Percentiles rank a stretch among this genome's conserved stretches.
Conservation (phyloP, 2,888 invertebrate genomes). For the Mesopsocus fuscifrons region DNA sequence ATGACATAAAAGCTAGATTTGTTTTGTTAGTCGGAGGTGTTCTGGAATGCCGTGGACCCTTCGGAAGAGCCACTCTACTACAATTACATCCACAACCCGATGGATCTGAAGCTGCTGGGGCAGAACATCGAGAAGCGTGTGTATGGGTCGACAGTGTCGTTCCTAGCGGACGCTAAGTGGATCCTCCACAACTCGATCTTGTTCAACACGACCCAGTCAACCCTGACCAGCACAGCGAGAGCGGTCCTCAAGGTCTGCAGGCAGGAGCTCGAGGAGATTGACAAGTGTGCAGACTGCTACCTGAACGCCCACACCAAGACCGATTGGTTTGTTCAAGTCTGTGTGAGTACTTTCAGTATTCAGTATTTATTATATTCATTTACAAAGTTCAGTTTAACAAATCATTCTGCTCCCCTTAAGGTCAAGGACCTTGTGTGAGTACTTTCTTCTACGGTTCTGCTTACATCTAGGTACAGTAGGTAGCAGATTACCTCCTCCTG, state of each 20-base stretch:
- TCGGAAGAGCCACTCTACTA: constrained; percentile 52
- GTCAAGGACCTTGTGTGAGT: too few relatives aligned
- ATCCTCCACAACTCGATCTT: constrained; percentile 83
- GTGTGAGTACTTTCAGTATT: constrained; percentile 30
- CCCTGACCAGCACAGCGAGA: constrained; percentile 46
- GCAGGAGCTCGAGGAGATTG: constrained; percentile 79
- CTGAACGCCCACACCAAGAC: constrained; percentile 60
- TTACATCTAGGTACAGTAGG: too few relatives aligned
- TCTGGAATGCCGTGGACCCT: constrained; percentile 54
- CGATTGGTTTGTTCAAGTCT: constrained; percentile 83
- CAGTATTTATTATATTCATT: neutral
- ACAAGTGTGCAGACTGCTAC: constrained; percentile 87
- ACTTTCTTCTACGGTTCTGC: neutral
- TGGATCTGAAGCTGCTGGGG: constrained; percentile 60
- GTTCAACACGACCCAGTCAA: constrained; percentile 63
- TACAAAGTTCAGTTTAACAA: too few relatives aligned
- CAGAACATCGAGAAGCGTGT: constrained; percentile 51
- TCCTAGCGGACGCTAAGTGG: constrained; percentile 82
- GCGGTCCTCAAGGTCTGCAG: constrained; percentile 65
- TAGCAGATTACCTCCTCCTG: too few relatives aligned
- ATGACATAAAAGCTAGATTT: too few relatives aligned
- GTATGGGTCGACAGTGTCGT: constrained; percentile 77
- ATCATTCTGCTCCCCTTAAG: too few relatives aligned
- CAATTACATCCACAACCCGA: constrained; percentile 70
- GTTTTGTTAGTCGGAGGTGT: constrained; percentile 72